phyloP scores from a whole-genome alignment of 2,113 vertebrate genomes.

The Thamnaconus septentrionalis region DNA sequence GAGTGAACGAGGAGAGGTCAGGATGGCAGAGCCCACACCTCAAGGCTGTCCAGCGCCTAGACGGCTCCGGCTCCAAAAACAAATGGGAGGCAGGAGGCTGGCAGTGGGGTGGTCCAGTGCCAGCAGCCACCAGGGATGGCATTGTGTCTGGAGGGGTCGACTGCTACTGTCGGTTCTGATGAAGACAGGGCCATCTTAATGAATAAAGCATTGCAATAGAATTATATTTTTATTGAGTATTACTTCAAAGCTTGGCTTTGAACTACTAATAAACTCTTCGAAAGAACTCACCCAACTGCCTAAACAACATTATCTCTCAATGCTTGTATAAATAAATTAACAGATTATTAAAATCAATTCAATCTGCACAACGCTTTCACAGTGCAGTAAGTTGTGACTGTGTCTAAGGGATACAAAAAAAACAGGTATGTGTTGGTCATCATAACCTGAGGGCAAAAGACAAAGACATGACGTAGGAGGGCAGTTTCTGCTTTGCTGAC shows the following conservation, averaged over 20 bases:
- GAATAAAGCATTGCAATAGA: too few relatives aligned
- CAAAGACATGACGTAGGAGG: neutral
- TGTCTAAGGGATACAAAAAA: neutral
- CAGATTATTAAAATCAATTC: too few relatives aligned
- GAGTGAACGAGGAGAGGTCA: constrained; percentile 38
- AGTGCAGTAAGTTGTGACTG: too few relatives aligned
- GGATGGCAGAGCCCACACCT: constrained; percentile 47
- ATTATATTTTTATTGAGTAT: too few relatives aligned
- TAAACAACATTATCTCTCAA: too few relatives aligned
- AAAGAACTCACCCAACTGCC: too few relatives aligned
- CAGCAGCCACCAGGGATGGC: neutral
- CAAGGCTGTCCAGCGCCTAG: constrained; percentile 34
- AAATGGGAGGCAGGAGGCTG: constrained; percentile 20
- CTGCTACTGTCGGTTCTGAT: neutral
- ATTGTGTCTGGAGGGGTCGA: too few relatives aligned
- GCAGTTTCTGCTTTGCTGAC: neutral
- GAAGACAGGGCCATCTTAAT: neutral
- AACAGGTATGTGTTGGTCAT: neutral
- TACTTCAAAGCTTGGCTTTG: too few relatives aligned
- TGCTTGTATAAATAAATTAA: too few relatives aligned
- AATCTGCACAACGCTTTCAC: too few relatives aligned
- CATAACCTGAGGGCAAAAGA: neutral
- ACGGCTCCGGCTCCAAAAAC: constrained; percentile 62
- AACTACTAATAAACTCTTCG: too few relatives aligned
- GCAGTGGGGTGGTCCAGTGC: constrained; percentile 25